Evolutionary conservation across 2,888 invertebrate species (phyloP), one percentile per base, ranked within the genome.

Genomic region (Caenorhabditis plicata): DNA sequence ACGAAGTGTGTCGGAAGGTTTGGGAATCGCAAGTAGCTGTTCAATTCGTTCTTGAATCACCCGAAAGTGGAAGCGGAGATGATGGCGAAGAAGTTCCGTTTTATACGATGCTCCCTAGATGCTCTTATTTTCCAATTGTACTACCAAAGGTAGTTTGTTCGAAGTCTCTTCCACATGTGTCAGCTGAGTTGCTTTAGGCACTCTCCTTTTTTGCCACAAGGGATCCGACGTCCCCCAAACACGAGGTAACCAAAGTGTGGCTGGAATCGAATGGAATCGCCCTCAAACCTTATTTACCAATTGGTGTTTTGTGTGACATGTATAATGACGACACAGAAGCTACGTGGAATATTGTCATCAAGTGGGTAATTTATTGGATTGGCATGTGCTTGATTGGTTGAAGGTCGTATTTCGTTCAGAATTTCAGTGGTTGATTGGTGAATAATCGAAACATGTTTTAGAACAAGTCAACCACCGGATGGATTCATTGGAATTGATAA

Each of bases 21-120:
- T 96, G 95, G 95, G 92, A 93, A 77, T 92, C 92, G 20, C 90
- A 90, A 83, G 85, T 98, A 42, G 94, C 96, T 0, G 88, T 95
- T 50, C 91, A 92, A 83, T 95, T 98, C 82, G 88, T 88, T 75
- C 85, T 96, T 43, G 87, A 91, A 76, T 86, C 88, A 27, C 90
- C n/a, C n/a, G n/a, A n/a, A n/a, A n/a, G n/a, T n/a, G n/a, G n/a
- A n/a, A n/a, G 92, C 77, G 94, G 96, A 86, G 88, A 58, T n/a
- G 27, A 42, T 3, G 38, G 45, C 4, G 45, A 57, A 7, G 38
- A 47, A 25, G 51, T 54, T 13, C 62, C 65, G 0, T 75, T 73
- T 45, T 65, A 79, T 70, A 55, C 68, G 23, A 77, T 80, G 73
- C 64, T 80, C 15, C 74, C 80, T 2, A 58, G 80, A 32, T 64